Evolutionary conservation across 2,113 vertebrate species (phyloP).

Genomic region (Cavia aperea): DNA sequence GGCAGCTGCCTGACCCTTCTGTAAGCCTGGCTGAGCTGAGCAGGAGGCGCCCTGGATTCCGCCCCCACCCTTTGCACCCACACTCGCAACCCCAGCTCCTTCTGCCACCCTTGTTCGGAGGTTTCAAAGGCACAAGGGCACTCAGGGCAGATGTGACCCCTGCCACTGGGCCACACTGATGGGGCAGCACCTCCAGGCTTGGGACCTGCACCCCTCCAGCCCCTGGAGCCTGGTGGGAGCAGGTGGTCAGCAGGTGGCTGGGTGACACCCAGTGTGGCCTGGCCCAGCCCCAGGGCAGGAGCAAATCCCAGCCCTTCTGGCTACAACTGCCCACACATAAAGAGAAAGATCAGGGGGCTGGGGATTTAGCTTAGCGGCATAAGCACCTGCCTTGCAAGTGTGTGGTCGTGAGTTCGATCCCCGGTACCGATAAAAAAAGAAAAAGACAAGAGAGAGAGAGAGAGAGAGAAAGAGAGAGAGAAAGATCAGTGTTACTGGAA

Average conservation of each 20-base stretch:
- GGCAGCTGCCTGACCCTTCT: background rate
- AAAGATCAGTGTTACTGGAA: background rate
- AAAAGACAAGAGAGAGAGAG: no score
- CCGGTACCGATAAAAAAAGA: no score
- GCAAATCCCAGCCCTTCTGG: background rate
- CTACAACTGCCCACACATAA: background rate
- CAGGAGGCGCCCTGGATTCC: background rate
- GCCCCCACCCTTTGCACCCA: background rate
- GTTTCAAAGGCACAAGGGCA: background rate
- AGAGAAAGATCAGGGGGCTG: background rate
- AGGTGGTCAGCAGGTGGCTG: background rate
- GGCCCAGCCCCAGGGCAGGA: background rate
- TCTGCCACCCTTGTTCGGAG: background rate
- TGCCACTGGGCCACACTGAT: fast-evolving
- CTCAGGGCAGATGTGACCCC: background rate
- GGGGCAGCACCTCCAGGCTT: background rate
- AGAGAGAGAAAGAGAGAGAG: no score
- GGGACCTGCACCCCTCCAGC: no score
- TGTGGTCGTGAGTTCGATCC: no score
- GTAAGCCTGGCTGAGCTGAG: background rate
- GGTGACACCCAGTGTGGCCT: background rate
- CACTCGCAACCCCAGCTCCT: background rate
- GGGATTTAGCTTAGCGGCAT: no score
- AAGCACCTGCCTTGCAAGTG: no score
- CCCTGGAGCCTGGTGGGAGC: background rate